Base-by-base conservation (phyloP, 1,140 invertebrate genomes). In the Papilio dardanus region DNA sequence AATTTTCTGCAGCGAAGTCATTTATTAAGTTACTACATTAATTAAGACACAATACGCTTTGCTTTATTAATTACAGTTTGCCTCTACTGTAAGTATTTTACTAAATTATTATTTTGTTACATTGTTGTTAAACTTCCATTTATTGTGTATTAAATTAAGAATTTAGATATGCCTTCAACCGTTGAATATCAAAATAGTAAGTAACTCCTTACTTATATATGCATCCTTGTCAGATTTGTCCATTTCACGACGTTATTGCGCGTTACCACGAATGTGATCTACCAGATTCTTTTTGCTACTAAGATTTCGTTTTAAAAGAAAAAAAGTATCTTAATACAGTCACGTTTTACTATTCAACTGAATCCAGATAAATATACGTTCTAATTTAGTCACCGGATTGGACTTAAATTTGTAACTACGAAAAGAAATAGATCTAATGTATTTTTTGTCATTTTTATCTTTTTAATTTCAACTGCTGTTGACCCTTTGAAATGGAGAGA, bases 241-340 rank as follows among this genome's bases (percentile, higher is more conserved):
- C 42, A 73, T 58, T 77, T 12, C 58, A 74, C 35, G 46, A 77
- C 74, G 77, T 76, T 65, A 79, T 78, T 75, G 66, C 74, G 77
- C 50, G 83, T 91, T 93, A 90, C 88, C 89, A 92, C 90, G 88
- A 89, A 88, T 93, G 90, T 91, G 89, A 85, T 75, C 89, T 92
- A 93, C 91, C 85, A 86, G 81, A 80, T 79, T 83, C 83, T 93
- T 92, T 91, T 91, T 91, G 86, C 85, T 81, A 80, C 84, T 75
- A 86, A 86, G 74, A 84, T 74, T 84, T 76, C 78, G 79, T 76
- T 88, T 91, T 93, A n/a, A n/a, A 88, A 84, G 77, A 79, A 78
- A 74, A 81, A 78, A 91, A 89, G 90, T 92, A 89, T 80, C 74
- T 68, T 78, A 86, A 84, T 84, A 81, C 84, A 85, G 88, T 92